Evolutionary conservation across 2,797 vertebrate species (phyloP).

Genomic region (Hydrocynus forskahlii): DNA sequence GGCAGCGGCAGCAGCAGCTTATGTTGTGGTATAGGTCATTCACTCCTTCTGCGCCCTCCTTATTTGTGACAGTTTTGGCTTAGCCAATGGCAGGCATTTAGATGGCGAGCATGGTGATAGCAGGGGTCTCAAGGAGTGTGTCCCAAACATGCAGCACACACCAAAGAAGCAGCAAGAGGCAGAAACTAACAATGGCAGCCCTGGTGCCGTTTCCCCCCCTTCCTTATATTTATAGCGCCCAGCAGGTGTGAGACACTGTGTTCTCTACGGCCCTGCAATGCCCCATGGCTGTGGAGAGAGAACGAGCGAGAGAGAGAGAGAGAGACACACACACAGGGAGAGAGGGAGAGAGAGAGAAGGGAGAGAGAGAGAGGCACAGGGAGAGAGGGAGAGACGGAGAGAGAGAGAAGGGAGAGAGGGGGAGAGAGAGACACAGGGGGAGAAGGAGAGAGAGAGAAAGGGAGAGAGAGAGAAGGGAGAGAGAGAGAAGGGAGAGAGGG

Average conservation of each 20-base stretch:
- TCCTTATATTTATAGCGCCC: constrained; percentile 92
- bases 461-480: too few species aligned
- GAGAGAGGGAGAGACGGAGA: too few species aligned
- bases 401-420: too few species aligned
- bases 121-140: constrained; percentile 11
- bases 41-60: neutral
- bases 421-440: too few species aligned
- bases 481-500: too few species aligned
- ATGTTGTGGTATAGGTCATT: constrained; percentile 13
- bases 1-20: neutral
- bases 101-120: constrained; percentile 7
- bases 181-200: constrained; percentile 82
- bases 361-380: too few species aligned
- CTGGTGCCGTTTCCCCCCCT: constrained; percentile 58
- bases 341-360: too few species aligned
- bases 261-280: constrained; percentile 89
- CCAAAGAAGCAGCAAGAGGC: constrained; percentile 41
- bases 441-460: too few species aligned
- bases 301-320: constrained; percentile 76
- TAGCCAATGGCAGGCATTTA: constrained; percentile 27
- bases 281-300: constrained; percentile 88
- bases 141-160: constrained; percentile 10
- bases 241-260: constrained; percentile 88
- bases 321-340: too few species aligned
- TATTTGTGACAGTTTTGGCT: neutral